Percentiles rank a stretch among this genome's conserved stretches.
Evolutionary conservation across 2,113 vertebrate species (phyloP).

Genomic region (Aptenodytes patagonicus): DNA sequence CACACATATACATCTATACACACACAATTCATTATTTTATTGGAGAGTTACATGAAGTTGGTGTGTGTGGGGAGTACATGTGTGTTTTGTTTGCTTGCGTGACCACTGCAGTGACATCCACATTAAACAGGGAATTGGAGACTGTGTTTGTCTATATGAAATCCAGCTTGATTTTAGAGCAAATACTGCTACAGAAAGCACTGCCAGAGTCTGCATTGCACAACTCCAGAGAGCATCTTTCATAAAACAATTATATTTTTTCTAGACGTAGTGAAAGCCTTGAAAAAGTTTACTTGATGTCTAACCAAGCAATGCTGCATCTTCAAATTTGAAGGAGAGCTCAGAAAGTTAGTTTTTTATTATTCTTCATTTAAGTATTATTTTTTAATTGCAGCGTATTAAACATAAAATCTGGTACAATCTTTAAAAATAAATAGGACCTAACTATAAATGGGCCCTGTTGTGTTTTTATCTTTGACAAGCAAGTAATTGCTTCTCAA

Average conservation of each 20-base stretch:
- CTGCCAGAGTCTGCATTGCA: background rate
- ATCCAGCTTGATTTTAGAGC: background rate
- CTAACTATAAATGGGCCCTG: conserved; percentile 89
- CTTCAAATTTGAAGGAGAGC: conserved; percentile 78
- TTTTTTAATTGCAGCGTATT: conserved; percentile 87
- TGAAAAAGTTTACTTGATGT: conserved; percentile 79
- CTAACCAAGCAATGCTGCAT: conserved; percentile 73
- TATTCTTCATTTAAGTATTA: conserved; percentile 88
- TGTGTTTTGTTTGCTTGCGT: background rate
- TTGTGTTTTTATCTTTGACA: conserved; percentile 91
- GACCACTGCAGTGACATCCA: background rate
- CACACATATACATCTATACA: no score
- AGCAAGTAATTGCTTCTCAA: conserved; percentile 90
- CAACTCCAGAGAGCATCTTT: conserved; percentile 37
- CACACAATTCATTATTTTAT: background rate
- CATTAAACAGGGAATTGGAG: background rate
- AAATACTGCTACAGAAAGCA: background rate
- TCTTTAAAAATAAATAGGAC: conserved; percentile 89
- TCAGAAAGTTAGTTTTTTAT: conserved; percentile 80
- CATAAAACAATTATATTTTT: conserved; percentile 50
- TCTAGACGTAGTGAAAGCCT: conserved; percentile 59
- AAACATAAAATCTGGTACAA: conserved; percentile 89
- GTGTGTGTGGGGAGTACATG: background rate
- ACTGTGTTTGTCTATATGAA: background rate
- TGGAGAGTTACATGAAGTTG: background rate